Base-by-base conservation (phyloP, 1,140 invertebrate species). In the Drosophila kohkoa region DNA sequence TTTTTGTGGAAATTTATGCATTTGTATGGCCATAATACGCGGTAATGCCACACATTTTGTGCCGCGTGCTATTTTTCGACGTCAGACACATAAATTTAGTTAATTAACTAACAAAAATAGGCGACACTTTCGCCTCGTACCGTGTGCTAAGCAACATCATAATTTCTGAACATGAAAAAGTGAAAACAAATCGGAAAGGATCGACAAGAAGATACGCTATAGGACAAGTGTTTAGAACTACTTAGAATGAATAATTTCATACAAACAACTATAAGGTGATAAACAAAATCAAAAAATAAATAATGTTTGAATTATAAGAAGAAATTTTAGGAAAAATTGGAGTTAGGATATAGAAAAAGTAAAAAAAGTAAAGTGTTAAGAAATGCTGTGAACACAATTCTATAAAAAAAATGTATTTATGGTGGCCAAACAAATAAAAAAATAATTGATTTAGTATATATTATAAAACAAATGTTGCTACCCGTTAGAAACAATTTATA, bases 61-160 rank as follows among this genome's bases (percentile, higher is more conserved):
- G 79, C 79, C 82, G 82, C 82, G 80, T 87, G 83, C 83, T 87
- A 88, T 88, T 82, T 88, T 75, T 88, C 67, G 54, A 88, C 80
- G 77, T 89, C 83, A 88, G 83, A 88, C 85, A 88, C 83, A 88
- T 88, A 88, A 88, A 88, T 88, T 88, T 55, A 88, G 85, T 79
- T 88, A 88, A 88, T 88, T 88, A 88, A 78, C 80, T 89, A 79
- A 80, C 71, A 64, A 83, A 88, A 88, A 89, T 88, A 78, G 85
- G 77, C 80, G 74, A 88, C 83, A 88, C 79, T 81, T 77, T 77
- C 52, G 74, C 62, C 63, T 71, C 65, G 46, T 41, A 55, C 51
- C 63, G 48, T 35, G 45, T n/a, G 66, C 67, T 76, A 71, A 77
- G 74, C 78, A 80, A 63, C 60, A 81, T 88, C 85, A 88, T 88